Evolutionary conservation across 2,113 vertebrate genomes (phyloP).

Genomic region (Aspiorhynchus laticeps): DNA sequence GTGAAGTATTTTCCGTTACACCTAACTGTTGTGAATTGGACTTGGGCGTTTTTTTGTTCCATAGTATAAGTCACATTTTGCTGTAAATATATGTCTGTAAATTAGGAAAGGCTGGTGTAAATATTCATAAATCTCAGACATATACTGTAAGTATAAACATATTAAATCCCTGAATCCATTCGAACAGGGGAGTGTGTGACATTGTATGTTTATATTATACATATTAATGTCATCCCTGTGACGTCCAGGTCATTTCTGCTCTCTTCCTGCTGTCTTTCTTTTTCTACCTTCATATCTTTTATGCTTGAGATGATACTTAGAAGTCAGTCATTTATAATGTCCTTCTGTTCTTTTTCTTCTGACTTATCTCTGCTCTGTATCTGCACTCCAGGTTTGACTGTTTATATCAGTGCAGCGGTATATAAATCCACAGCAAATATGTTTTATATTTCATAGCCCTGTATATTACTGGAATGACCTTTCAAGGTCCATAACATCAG

Average conservation of each 20-base stretch:
- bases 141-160: slow-evolving; percentile 8
- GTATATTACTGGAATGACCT: neutral
- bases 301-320: neutral
- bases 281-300: neutral
- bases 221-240: neutral
- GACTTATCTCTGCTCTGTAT: neutral
- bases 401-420: neutral
- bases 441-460: neutral
- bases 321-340: neutral
- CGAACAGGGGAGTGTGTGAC: neutral
- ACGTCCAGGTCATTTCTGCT: neutral
- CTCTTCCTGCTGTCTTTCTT: neutral
- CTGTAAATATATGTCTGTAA: slow-evolving; percentile 53
- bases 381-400: neutral
- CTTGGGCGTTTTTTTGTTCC: slow-evolving; percentile 34
- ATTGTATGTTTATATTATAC: neutral
- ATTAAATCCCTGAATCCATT: neutral
- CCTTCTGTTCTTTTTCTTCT: neutral
- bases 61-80: neutral
- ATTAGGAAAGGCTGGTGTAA: slow-evolving; percentile 51
- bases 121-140: slow-evolving; percentile 49
- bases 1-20: slow-evolving; percentile 44
- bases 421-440: slow-evolving; percentile 1
- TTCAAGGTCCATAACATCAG: neutral
- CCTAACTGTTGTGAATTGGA: slow-evolving; percentile 27